Base-by-base conservation (phyloP, 2,113 vertebrate species). In the Atherinomorus stipes region DNA sequence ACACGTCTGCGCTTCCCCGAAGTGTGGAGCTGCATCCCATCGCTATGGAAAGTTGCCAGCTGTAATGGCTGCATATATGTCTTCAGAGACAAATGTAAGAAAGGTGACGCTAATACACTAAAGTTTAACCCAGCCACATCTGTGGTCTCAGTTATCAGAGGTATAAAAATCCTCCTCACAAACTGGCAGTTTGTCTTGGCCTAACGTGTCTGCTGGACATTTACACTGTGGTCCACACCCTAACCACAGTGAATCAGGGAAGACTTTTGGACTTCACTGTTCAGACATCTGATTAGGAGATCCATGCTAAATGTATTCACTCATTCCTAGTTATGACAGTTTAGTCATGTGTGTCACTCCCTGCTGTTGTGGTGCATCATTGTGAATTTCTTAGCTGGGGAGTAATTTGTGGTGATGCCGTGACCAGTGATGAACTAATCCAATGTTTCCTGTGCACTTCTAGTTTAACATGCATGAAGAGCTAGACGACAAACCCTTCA, bases 101-200 rank as follows among this genome's bases (percentile, higher is more conserved):
- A 99, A 87, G 98, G 98, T 0, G 97, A 99, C 1, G 96, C 96
- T 18, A 98, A 96, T 86, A 98, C 98, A 23, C 93, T 99, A 63
- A 99, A 99, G 94, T 95, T 99, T 5, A 98, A 99, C 91, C 97
- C 98, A 0, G 97, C 97, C 78, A 99, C 98, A 0, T 98, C 98
- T 2, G 96, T 98, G 1, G 93, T 99, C 54, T 96, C 98, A 0
- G 96, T 98, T 49, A 98, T 96, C 45, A 96, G 95, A 85, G 97
- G 97, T 23, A 94, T 98, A 70, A 98, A 99, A 89, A 96, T 99
- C 88, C 92, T 98, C 73, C 95, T 99, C 72, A 99, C 98, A 63
- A 99, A 97, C 91, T 90, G 98, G 94, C 97, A 99, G 92, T 99
- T 99, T 91, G 96, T 99, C 42, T 85, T 99, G 92, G 98, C 98